phyloP scores from a whole-genome alignment of 2,797 vertebrate genomes.

The Chanos chanos region DNA sequence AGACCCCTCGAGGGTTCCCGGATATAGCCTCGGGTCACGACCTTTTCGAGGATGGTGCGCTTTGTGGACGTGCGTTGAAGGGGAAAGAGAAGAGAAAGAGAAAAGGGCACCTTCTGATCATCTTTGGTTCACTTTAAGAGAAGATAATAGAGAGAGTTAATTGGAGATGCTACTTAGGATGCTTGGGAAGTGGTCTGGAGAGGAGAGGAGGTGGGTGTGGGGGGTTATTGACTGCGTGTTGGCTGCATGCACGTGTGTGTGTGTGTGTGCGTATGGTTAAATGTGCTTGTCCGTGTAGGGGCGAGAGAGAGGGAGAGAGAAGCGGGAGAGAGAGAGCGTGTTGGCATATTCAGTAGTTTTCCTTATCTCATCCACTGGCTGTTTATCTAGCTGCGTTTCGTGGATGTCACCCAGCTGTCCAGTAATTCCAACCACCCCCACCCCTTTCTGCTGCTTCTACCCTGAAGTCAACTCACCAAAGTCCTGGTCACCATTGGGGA shows the following conservation, averaged over 20 bases:
- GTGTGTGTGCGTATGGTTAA: background rate
- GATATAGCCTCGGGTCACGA: constrained; percentile 9
- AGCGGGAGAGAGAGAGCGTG: constrained; percentile 41
- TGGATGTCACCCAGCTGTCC: constrained; percentile 19
- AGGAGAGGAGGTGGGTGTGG: background rate
- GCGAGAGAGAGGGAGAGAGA: background rate
- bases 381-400: constrained; percentile 27
- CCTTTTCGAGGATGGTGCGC: constrained; percentile 18
- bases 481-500: constrained; percentile 36
- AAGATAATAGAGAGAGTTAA: constrained; percentile 59
- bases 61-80: constrained; percentile 36
- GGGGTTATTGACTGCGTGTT: background rate
- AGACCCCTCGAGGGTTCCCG: constrained; percentile 14
- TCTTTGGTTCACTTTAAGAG: constrained; percentile 38
- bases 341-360: constrained; percentile 33
- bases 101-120: constrained; percentile 21
- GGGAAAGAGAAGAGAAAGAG: constrained; percentile 17
- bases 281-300: too few relatives aligned
- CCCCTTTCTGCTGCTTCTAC: constrained; percentile 29
- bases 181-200: constrained; percentile 14
- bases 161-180: constrained; percentile 54
- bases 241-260: background rate
- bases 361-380: background rate
- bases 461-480: constrained; percentile 3
- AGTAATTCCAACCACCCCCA: background rate